Evolutionary conservation across 2,113 vertebrate species (phyloP).

Genomic region (Megalops atlanticus): DNA sequence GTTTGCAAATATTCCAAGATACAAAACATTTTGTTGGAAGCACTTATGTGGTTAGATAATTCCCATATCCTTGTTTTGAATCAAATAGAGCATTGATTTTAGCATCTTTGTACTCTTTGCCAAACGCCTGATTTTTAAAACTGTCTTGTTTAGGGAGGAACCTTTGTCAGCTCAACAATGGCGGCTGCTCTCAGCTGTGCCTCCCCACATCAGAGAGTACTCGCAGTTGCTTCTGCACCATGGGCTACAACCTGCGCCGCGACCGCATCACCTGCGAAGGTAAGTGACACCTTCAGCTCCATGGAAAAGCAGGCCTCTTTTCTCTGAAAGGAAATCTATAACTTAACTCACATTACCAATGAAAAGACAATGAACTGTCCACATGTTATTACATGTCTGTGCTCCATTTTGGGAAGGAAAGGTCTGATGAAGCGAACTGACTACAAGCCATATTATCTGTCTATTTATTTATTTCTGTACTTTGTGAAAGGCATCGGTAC

Average conservation of each 20-base stretch:
- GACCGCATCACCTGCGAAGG: slow-evolving; percentile 94
- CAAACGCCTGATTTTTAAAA: too few relatives aligned
- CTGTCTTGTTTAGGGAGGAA: slow-evolving; percentile 79
- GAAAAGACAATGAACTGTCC: too few relatives aligned
- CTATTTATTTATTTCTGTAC: background rate
- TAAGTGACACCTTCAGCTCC: slow-evolving; percentile 43
- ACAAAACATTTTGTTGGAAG: background rate
- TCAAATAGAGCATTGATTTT: background rate
- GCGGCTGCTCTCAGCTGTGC: slow-evolving; percentile 95
- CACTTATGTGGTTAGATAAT: background rate
- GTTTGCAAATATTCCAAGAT: background rate
- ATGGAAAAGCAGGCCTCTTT: too few relatives aligned
- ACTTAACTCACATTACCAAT: background rate
- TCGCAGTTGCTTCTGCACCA: slow-evolving; percentile 90
- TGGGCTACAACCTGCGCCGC: slow-evolving; percentile 88
- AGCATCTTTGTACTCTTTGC: background rate
- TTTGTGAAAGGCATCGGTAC: slow-evolving; percentile 83
- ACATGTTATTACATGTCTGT: background rate
- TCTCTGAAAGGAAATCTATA: too few relatives aligned
- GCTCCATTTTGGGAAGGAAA: too few relatives aligned
- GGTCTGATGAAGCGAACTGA: too few relatives aligned
- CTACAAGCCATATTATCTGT: too few relatives aligned
- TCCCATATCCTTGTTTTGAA: background rate
- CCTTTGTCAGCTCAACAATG: slow-evolving; percentile 90
- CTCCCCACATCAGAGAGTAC: slow-evolving; percentile 91